Evolutionary conservation across 2,113 vertebrate genomes (phyloP).

Genomic region (Procavia capensis): DNA sequence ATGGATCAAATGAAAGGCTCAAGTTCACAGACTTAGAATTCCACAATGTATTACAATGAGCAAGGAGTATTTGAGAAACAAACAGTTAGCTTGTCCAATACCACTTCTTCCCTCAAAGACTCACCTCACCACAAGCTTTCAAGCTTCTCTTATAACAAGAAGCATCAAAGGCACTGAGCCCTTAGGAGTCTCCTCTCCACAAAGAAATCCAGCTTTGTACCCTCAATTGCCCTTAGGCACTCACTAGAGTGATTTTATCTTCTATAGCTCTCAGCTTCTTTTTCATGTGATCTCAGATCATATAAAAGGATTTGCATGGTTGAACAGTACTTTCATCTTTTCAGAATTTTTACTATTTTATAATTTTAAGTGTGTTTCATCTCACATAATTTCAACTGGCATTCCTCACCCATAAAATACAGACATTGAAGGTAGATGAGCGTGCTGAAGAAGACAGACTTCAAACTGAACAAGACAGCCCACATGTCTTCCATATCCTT

Average conservation of each 20-base stretch:
- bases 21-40: constrained; percentile 25
- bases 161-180: neutral
- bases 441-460: neutral
- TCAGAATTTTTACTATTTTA: neutral
- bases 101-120: neutral
- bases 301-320: neutral
- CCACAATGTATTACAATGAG: neutral
- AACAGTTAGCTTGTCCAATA: neutral
- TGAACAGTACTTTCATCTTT: neutral
- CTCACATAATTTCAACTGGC: constrained; percentile 15
- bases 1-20: constrained; percentile 24
- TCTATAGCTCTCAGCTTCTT: neutral
- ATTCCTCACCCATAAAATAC: neutral
- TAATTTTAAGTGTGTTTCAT: constrained; percentile 20
- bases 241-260: neutral
- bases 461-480: neutral
- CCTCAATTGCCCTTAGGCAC: neutral
- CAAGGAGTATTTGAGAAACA: constrained; percentile 16
- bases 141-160: constrained; percentile 9
- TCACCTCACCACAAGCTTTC: neutral
- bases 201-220: constrained; percentile 7
- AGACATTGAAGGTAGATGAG: neutral
- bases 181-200: neutral
- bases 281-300: constrained; percentile 9
- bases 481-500: neutral